Conservation (phyloP, 2,888 invertebrate genomes). For the Ophion ventricosus region DNA sequence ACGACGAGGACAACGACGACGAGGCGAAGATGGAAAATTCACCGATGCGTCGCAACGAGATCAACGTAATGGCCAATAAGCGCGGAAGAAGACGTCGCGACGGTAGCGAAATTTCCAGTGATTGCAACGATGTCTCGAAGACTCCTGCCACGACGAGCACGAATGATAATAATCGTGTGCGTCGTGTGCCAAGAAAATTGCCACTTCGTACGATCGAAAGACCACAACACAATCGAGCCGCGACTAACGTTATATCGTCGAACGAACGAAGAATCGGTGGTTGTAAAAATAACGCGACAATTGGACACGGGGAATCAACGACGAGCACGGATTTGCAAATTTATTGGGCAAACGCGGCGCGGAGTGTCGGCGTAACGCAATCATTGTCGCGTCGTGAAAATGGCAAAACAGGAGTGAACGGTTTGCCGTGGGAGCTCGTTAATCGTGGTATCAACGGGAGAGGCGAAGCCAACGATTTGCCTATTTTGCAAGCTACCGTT, state of each 20-base stretch:
- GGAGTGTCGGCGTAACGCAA: constrained; percentile 57
- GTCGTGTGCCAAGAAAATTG: constrained; percentile 78
- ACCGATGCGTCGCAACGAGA: constrained; percentile 70
- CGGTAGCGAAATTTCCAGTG: constrained; percentile 62
- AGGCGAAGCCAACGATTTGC: constrained; percentile 73
- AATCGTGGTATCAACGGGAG: constrained; percentile 71
- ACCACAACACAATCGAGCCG: constrained; percentile 67
- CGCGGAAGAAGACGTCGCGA: constrained; percentile 75
- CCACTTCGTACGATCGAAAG: constrained; percentile 77
- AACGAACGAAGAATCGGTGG: constrained; percentile 61
- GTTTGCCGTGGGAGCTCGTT: constrained; percentile 79
- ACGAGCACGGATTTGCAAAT: constrained; percentile 75
- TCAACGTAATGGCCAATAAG: constrained; percentile 74
- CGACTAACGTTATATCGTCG: constrained; percentile 53
- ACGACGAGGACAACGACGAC: constrained; percentile 68
- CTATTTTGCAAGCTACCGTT: constrained; percentile 75
- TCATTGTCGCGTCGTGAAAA: constrained; percentile 44
- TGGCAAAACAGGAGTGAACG: constrained; percentile 75
- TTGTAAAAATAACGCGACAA: constrained; percentile 67
- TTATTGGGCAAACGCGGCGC: constrained; percentile 67
- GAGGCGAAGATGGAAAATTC: constrained; percentile 70
- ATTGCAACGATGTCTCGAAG: constrained; percentile 30
- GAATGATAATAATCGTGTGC: constrained; percentile 69
- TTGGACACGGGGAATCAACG: constrained; percentile 69
- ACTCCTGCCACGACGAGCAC: constrained; percentile 49